Base-by-base conservation (phyloP, 64 coral and sea anemone genomes). In the Pocillopora damicornis region DNA sequence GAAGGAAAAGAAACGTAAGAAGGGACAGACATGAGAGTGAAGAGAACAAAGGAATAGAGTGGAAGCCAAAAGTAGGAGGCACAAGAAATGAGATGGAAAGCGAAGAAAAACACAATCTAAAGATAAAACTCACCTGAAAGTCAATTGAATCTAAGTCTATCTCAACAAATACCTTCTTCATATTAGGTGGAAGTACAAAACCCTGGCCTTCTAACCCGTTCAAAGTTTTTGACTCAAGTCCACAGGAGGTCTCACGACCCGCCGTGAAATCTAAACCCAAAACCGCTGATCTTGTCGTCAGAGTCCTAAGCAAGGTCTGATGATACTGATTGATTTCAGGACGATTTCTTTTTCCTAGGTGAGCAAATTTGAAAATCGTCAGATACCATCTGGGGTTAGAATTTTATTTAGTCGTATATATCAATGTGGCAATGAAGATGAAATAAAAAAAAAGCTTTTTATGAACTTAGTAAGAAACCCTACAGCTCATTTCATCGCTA, bases 161-260 rank as follows among this genome's bases (percentile, higher is more conserved):
- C 15, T 80, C 25, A 35, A 13, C n/a, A 35, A 80, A 80, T 13
- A 59, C 78, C 25, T 80, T 25, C 16, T 15, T 80, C 25, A 80
- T 80, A 6, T 63, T 80, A 20, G 4, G 15, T 63, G 78, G 78
- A 60, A 80, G 78, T 16, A 34, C 35, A 80, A 80, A 80, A 6
- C 58, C 78, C 13, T 80, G 10, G 9, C 10, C 30, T 16, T 80
- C 59, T 7, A 59, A 80, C n/a, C 25, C 14, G 11, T 80, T 80
- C n/a, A 80, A 80, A 35, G n/a, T 4, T 80, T 63, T 80, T 35
- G 61, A 15, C 11, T 59, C 78, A 15, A 63, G 78, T 62, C 78
- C 30, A 63, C 78, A 80, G n/a, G 78, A 5, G 9, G 78, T 80
- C 15, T 80, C 78, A 10, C 78, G 78, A 61, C 78, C 78, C 14